Evolutionary conservation across 2,797 vertebrate species (phyloP), one percentile per base, ranked within the genome.

Genomic region (Micropoecilia bifurca): DNA sequence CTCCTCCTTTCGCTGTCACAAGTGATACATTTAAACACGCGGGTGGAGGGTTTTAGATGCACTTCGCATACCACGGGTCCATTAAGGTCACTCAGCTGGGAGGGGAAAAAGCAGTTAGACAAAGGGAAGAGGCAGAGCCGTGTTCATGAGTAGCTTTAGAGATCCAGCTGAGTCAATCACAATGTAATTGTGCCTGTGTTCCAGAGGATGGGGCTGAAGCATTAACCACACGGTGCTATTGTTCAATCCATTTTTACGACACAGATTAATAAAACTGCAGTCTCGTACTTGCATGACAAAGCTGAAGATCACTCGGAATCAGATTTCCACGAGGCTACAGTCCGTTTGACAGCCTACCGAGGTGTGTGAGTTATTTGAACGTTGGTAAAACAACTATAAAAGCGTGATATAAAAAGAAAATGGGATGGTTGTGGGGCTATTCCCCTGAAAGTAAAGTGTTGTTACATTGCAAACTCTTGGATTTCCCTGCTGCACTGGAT

Each of bases 131-230:
- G 68, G 82, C 79, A 74, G 84, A 83, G 55, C 55, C 2, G 41
- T 72, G 81, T 86, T 87, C 83, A 90, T 90, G 85, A 85, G 88
- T 71, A 78, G 81, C 84, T 82, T 86, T 80, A 80, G 84, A 88
- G 84, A 88, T 90, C 75, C 86, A 71, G 82, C 84, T 36, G 84
- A 93, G 88, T 92, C 84, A 89, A 91, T 94, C 88, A 90, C 92
- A 93, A 91, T 95, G 94, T 93, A 93, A 93, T 94, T 94, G 89
- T 90, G 85, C 86, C 78, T 86, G 41, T 87, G 93, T 89, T 95
- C 95, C 94, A 95, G 94, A 91, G 92, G 95, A 94, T 95, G 95
- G 94, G 91, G 95, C 94, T 95, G 91, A 93, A 94, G 92, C 93
- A 92, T 94, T 92, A 92, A 92, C 80, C 89, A 93, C 91, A 90